Evolutionary conservation across 2,797 vertebrate genomes (phyloP).

Genomic region (Hemibagrus guttatus): DNA sequence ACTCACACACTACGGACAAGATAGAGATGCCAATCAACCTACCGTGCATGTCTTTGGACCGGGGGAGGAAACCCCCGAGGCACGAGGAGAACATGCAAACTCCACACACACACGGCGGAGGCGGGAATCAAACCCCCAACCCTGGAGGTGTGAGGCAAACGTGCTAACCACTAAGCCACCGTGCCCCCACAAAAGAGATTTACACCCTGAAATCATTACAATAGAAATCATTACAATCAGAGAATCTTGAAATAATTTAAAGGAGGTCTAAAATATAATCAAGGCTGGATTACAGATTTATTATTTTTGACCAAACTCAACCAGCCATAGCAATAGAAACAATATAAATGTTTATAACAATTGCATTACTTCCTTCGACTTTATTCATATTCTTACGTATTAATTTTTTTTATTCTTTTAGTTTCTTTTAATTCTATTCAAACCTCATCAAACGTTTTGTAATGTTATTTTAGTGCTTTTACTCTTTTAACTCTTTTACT

Average conservation of each 20-base stretch:
- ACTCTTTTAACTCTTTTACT: not conserved
- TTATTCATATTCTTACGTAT: not conserved
- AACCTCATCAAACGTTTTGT: not conserved
- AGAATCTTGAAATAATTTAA: not conserved
- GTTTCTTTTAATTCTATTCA: not conserved
- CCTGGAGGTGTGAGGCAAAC: no score
- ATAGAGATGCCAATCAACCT: no score
- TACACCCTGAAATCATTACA: not conserved
- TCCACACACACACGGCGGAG: no score
- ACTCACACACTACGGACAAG: no score
- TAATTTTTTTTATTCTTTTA: not conserved
- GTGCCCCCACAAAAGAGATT: not conserved
- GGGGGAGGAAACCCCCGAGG: no score
- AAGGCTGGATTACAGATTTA: not conserved
- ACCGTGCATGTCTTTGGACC: no score
- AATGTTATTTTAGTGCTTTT: not conserved
- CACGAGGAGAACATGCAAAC: no score
- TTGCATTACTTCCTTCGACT: not conserved
- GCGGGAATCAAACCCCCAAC: no score
- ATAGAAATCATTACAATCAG: not conserved
- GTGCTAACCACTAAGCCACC: no score
- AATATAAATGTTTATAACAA: not conserved
- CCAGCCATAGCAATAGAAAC: not conserved
- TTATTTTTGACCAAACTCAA: not conserved
- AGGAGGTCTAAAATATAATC: not conserved